A percentile compares a stretch with the other conserved stretches of the same genome.
phyloP scores from a whole-genome alignment of 2,113 vertebrate genomes.

The Struthio camelus region DNA sequence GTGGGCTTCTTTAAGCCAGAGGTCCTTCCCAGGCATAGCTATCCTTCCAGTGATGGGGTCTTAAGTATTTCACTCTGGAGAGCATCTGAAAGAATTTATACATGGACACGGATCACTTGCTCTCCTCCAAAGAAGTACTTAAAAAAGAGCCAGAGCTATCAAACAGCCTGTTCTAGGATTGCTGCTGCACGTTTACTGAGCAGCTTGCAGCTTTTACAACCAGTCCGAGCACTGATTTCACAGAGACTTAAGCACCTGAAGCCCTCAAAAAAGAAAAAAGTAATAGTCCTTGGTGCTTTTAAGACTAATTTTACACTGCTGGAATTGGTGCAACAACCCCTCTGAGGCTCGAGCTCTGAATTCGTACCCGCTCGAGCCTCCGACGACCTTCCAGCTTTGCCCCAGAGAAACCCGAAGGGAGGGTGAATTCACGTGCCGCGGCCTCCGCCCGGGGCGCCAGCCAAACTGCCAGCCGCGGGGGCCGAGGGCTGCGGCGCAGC shows the following conservation, averaged over 20 bases:
- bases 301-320: not conserved
- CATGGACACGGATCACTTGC: not conserved
- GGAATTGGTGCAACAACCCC: not conserved
- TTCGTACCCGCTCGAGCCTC: not conserved
- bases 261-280: not conserved
- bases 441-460: not conserved
- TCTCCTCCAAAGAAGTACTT: not conserved
- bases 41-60: not conserved
- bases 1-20: not conserved
- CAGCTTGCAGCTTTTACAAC: not conserved
- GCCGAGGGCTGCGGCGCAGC: too few species aligned
- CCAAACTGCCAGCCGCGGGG: not conserved
- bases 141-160: not conserved
- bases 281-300: not conserved
- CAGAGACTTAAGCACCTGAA: not conserved
- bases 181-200: not conserved
- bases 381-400: not conserved
- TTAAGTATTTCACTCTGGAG: not conserved
- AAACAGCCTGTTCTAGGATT: not conserved
- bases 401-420: accelerated
- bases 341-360: not conserved
- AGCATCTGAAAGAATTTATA: accelerated
- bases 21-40: not conserved
- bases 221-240: not conserved
- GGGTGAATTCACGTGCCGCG: not conserved